Evolutionary conservation across 2,888 invertebrate species (phyloP).

Genomic region (Drosophila kambysellisi): DNA sequence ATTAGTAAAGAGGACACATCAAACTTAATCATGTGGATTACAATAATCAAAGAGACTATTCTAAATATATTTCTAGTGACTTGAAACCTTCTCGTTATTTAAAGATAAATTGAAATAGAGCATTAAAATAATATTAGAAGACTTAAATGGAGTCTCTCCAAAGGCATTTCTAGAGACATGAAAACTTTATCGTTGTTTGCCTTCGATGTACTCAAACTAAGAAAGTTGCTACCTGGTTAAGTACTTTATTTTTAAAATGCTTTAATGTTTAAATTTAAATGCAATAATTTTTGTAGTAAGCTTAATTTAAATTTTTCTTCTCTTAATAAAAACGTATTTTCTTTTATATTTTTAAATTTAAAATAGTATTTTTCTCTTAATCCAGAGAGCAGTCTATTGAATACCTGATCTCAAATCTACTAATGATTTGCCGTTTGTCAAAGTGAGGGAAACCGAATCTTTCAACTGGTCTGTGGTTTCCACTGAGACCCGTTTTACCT

Average conservation of each 20-base stretch:
- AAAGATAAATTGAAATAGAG: background rate
- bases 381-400: background rate
- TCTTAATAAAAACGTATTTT: background rate
- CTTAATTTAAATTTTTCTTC: background rate
- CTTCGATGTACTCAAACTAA: background rate
- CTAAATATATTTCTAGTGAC: background rate
- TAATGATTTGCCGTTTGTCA: conserved; percentile 48
- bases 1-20: background rate
- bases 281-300: background rate
- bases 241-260: background rate
- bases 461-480: background rate
- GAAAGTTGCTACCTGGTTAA: background rate
- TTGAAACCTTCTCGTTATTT: background rate
- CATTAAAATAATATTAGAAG: background rate
- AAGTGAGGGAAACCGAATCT: conserved; percentile 13
- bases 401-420: conserved; percentile 16
- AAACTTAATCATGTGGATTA: background rate
- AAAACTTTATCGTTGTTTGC: background rate
- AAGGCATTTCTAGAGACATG: background rate
- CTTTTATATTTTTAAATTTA: background rate
- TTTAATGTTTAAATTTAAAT: background rate
- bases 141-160: fast-evolving
- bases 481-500: conserved; percentile 1
- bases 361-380: background rate
- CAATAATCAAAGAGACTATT: background rate